These are phyloP conservation scores for Girardinichthys multiradiatus DNA, from an alignment of 2,113 vertebrate species.

Conservation along the genomic window DNA sequence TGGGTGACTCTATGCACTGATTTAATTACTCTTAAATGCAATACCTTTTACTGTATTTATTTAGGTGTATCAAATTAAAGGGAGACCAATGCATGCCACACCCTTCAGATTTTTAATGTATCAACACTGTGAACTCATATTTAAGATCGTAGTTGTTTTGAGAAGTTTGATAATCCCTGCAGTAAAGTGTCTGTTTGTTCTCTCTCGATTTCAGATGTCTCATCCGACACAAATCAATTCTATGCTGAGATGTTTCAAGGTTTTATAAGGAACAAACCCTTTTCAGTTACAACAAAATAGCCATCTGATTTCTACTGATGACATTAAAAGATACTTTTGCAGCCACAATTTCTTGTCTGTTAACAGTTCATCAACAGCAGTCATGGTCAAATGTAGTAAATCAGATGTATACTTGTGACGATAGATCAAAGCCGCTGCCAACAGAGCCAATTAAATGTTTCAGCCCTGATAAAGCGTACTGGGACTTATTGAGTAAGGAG, in stretches of 20 bases:
- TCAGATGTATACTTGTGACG: conserved; percentile 1
- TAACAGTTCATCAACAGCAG: conserved; percentile 6
- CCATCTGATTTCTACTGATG: not conserved
- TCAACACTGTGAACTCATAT: not conserved
- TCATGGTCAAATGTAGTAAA: not conserved
- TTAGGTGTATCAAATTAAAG: not conserved
- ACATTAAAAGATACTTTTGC: not conserved
- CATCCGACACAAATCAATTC: conserved; percentile 11
- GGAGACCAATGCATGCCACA: not conserved
- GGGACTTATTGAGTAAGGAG: conserved; percentile 1
- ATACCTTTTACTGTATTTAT: too few species aligned
- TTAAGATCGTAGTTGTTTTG: not conserved
- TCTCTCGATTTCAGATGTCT: conserved; percentile 3
- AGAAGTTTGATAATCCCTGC: not conserved
- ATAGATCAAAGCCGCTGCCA: not conserved
- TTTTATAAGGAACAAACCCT: conserved; percentile 10
- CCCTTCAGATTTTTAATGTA: too few species aligned
- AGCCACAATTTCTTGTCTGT: not conserved
- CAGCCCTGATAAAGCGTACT: not conserved
- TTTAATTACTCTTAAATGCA: too few species aligned
- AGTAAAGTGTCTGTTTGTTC: not conserved
- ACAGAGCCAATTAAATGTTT: not conserved
- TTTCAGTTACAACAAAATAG: conserved; percentile 18
- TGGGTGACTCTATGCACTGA: too few species aligned
- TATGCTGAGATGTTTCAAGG: conserved; percentile 14